These are phyloP conservation scores for Diorhabda carinulata DNA, from an alignment of 1,140 invertebrate genomes.

Conservation along the genomic window DNA sequence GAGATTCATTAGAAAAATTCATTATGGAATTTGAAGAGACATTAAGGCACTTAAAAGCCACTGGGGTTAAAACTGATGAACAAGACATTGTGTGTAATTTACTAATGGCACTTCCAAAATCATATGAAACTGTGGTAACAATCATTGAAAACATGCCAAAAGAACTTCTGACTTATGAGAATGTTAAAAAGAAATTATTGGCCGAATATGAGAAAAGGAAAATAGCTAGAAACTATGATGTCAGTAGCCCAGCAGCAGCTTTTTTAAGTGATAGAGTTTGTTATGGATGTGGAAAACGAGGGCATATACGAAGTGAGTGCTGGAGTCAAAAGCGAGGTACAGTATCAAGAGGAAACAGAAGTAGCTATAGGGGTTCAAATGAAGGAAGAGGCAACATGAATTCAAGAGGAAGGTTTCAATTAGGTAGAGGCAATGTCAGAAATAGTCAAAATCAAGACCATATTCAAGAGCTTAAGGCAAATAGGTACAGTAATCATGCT, in stretches of 20 bases:
- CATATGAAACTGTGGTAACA: slow-evolving; percentile 24
- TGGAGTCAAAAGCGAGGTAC: background rate
- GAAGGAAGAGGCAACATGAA: no score
- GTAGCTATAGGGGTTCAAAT: background rate
- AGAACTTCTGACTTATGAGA: slow-evolving; percentile 10
- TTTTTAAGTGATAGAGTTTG: slow-evolving; percentile 3
- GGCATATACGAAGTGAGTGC: slow-evolving; percentile 19
- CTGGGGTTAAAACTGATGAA: slow-evolving; percentile 21
- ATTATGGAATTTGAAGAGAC: slow-evolving; percentile 26
- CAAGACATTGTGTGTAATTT: slow-evolving; percentile 25
- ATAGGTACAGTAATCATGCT: background rate
- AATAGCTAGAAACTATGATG: background rate
- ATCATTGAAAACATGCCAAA: slow-evolving; percentile 24
- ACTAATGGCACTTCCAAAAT: slow-evolving; percentile 24
- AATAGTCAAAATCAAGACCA: background rate
- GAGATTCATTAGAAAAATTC: slow-evolving; percentile 22
- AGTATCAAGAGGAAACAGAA: background rate
- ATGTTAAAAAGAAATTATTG: slow-evolving; percentile 24
- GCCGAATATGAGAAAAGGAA: slow-evolving; percentile 5
- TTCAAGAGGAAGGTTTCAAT: no score
- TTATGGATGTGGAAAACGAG: slow-evolving; percentile 17
- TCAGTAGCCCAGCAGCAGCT: background rate
- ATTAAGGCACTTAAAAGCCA: slow-evolving; percentile 25
- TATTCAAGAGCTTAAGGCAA: background rate
- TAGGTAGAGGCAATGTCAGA: background rate